Conservation (phyloP, 1,140 invertebrate species). For the Diorhabda sublineata region DNA sequence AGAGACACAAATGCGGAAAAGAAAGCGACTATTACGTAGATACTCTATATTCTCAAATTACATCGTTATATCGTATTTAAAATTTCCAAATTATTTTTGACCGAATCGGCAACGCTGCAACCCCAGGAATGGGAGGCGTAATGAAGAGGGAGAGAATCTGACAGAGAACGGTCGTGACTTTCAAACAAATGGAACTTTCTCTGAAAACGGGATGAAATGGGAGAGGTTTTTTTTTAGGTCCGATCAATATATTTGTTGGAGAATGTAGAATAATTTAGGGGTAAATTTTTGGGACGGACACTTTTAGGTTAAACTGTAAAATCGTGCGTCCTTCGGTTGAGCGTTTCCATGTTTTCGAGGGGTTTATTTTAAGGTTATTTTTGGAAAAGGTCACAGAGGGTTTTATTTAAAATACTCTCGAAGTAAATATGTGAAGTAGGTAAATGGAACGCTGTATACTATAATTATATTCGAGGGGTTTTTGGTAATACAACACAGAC, state of each 20-base stretch:
- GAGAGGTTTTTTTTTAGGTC: background rate
- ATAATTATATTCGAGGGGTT: too few relatives aligned
- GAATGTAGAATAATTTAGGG: background rate
- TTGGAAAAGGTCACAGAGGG: too few relatives aligned
- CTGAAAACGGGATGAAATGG: background rate
- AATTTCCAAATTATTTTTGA: background rate
- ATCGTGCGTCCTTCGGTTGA: background rate
- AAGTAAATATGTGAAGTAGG: too few relatives aligned
- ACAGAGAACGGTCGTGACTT: background rate
- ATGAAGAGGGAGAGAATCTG: background rate
- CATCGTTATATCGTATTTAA: too few relatives aligned
- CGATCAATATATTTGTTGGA: conserved; percentile 2
- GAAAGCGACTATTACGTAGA: too few relatives aligned
- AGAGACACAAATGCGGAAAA: too few relatives aligned
- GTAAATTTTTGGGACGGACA: background rate
- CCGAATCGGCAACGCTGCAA: background rate
- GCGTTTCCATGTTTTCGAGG: too few relatives aligned
- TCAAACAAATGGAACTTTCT: conserved; percentile 1
- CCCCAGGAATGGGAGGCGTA: background rate
- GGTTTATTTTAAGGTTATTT: too few relatives aligned
- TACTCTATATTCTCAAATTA: too few relatives aligned
- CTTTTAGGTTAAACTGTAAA: background rate
- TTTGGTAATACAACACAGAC: too few relatives aligned
- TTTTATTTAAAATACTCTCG: too few relatives aligned
- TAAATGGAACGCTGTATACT: too few relatives aligned